Evolutionary conservation across 1,140 invertebrate genomes (phyloP), one percentile per base, ranked within the genome.

Genomic region (Eulimnadia texana): DNA sequence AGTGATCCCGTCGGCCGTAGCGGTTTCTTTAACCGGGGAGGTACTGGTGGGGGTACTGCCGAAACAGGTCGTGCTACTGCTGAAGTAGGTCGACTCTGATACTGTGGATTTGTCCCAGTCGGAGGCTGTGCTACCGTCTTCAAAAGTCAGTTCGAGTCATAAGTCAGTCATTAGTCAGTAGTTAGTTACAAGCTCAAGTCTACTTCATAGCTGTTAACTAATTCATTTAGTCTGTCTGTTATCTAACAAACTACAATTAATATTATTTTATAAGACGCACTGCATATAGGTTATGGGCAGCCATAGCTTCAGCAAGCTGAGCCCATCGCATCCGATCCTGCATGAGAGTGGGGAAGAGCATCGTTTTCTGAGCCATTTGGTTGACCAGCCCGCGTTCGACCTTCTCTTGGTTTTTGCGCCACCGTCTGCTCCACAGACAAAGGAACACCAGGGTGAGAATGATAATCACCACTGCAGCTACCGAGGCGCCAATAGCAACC

Each of bases 391-490:
- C 82, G 10, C 70, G 53, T 54, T 73, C 71, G n/a, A 70, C 67
- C 58, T 73, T 81, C 69, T 91, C n/a, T n/a, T 92, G 88, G 67
- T 92, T 89, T 1, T 84, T 77, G 47, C 85, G 88, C 88, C 88
- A 93, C 63, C 85, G 80, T 57, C 89, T 87, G 69, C 87, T 93
- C 90, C 90, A 93, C 78, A 90, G 88, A 60, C 91, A 85, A 3
- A 94, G 77, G 66, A 88, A 90, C 1, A 88, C 82, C 1, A 93
- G 73, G 0, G 90, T 93, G 24, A 92, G 71, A 1, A 87, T 80
- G 67, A 94, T 93, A 57, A 93, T 92, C 25, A 93, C 80, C 2
- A 91, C 79, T 22, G 90, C 90, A 6, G 85, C 85, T 2, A 93
- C 80, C 1, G 88, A 90, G 0, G 89, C 90, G 16, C 90, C 90